Base-by-base conservation (phyloP, 2,888 invertebrate species). In the Drosophila sordidula region DNA sequence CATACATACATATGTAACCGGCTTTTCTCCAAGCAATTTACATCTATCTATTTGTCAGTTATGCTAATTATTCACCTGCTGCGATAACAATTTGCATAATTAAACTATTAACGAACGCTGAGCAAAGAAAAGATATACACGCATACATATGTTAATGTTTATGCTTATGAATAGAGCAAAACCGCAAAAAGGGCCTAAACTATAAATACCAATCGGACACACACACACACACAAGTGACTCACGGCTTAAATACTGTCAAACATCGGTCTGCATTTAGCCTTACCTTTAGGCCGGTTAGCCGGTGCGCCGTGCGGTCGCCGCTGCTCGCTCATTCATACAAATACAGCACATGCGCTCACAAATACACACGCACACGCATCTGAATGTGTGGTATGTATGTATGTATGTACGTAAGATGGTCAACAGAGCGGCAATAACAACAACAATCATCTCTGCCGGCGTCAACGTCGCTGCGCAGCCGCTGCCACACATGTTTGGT, bases 401-500 rank as follows among this genome's bases (percentile, higher is more conserved):
- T 22, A 32, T 46, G n/a, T 44, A 45, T 61, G 45, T 58, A 75
- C 22, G 72, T 63, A 55, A 65, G 45, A 65, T 71, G 77, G 71
- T 51, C 68, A 68, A 75, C 68, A 73, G 68, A 75, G 59, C 73
- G 68, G 74, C 78, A 75, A 73, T 73, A 75, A 78, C 74, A 75
- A 75, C 73, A 75, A 75, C 77, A 75, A 78, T 47, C 41, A 55
- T 12, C 46, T 47, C 78, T 54, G 78, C 26, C 55, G 47, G 59
- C 76, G 71, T 47, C 68, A 55, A 50, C 59, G 54, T 41, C 52
- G 75, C 69, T 73, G 79, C 77, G 75, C 71, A 59, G 67, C 47
- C 67, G 69, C 78, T 61, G 59, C 80, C 67, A 79, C 83, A 86
- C 87, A 84, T 87, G 84, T 84, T 89, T 80, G 78, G 58, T 74